phyloP scores from a whole-genome alignment of 2,888 invertebrate genomes.

The Ophion costatus region DNA sequence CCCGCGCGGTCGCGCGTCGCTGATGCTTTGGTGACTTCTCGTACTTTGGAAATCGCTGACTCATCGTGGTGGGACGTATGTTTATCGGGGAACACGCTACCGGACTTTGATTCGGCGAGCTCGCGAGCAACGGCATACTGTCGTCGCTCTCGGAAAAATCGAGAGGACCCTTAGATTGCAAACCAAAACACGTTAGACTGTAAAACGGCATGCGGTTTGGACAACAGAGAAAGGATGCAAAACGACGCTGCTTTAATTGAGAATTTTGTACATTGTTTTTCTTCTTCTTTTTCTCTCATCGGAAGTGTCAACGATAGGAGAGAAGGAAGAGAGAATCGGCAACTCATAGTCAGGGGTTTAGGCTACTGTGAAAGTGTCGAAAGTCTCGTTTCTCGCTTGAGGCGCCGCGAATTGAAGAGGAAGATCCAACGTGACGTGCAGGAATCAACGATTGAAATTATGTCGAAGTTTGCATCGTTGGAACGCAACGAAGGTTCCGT shows the following conservation, averaged over 20 bases:
- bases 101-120: slow-evolving; percentile 69
- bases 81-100: slow-evolving; percentile 59
- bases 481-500: too few relatives aligned
- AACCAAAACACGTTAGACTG: slow-evolving; percentile 76
- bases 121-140: slow-evolving; percentile 73
- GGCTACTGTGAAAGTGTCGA: too few relatives aligned
- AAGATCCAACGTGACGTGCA: too few relatives aligned
- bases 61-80: slow-evolving; percentile 64
- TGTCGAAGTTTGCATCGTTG: too few relatives aligned
- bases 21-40: slow-evolving; percentile 66
- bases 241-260: slow-evolving; percentile 36
- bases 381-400: too few relatives aligned
- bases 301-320: background rate
- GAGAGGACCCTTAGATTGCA: slow-evolving; percentile 73
- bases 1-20: slow-evolving; percentile 60
- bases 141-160: slow-evolving; percentile 77
- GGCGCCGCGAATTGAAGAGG: too few relatives aligned
- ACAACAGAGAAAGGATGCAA: slow-evolving; percentile 26
- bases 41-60: slow-evolving; percentile 72
- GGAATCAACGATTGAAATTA: too few relatives aligned
- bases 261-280: background rate
- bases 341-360: too few relatives aligned
- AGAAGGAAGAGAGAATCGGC: background rate
- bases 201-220: slow-evolving; percentile 71
- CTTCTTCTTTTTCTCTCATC: background rate